A percentile compares a stretch with the other conserved stretches of the same genome.
Evolutionary conservation across 2,113 vertebrate species (phyloP).

Genomic region (Echinops telfairi): DNA sequence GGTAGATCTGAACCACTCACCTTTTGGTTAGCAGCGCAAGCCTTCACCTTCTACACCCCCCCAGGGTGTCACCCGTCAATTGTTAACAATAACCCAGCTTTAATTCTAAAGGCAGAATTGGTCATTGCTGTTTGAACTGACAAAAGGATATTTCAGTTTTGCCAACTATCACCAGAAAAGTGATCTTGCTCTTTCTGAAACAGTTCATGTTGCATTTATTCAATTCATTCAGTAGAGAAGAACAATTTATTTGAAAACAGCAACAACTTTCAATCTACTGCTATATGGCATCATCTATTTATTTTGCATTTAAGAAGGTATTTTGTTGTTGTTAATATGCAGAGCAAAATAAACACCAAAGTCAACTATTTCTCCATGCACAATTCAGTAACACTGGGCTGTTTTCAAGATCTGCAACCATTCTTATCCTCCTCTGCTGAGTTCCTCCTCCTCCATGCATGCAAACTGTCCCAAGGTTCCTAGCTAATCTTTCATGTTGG

Average conservation of each 20-base stretch:
- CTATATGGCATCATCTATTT: neutral
- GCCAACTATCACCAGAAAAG: neutral
- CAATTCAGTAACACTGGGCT: neutral
- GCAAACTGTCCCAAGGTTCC: neutral
- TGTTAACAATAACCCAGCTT: neutral
- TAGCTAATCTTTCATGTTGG: neutral
- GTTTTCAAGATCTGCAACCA: neutral
- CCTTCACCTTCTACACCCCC: no score
- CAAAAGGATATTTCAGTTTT: neutral
- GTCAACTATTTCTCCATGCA: neutral
- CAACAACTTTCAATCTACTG: neutral
- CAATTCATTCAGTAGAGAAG: constrained; percentile 6
- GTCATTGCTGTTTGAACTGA: constrained; percentile 28
- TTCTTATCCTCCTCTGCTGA: neutral
- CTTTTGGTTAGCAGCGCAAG: no score
- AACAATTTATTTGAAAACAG: constrained; percentile 25
- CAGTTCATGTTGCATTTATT: constrained; percentile 28
- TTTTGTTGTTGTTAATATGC: neutral
- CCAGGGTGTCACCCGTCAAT: no score
- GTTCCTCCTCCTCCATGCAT: neutral
- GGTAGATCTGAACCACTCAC: no score
- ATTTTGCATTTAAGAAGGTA: neutral
- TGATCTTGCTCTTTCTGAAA: neutral
- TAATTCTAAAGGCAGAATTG: constrained; percentile 50
- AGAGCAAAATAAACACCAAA: neutral